Evolutionary conservation across 2,113 vertebrate species (phyloP).

Genomic region (Rynchops niger): DNA sequence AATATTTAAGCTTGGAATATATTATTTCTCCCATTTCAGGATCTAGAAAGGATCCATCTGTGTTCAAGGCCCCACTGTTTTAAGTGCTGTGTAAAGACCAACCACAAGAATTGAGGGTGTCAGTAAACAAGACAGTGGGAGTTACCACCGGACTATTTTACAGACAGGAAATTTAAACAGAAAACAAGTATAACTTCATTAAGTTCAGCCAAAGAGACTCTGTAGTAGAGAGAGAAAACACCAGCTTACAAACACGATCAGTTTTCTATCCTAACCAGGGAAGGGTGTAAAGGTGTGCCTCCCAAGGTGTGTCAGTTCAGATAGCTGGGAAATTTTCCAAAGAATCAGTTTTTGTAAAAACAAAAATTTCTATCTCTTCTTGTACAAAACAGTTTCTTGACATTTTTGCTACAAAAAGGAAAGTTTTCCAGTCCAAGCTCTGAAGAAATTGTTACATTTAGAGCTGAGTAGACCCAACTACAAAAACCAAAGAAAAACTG

Average conservation of each 20-base stretch:
- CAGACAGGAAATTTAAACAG: neutral
- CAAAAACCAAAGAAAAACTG: neutral
- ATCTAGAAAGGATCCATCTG: neutral
- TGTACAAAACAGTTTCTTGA: neutral
- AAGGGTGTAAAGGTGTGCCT: neutral
- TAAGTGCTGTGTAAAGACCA: neutral
- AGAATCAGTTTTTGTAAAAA: neutral
- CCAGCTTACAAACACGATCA: accelerated
- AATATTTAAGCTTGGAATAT: neutral
- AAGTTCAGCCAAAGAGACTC: neutral
- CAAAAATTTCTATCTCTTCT: neutral
- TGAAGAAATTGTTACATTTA: neutral
- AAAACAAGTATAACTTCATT: neutral
- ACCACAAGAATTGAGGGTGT: neutral
- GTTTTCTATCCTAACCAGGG: neutral
- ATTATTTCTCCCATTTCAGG: neutral
- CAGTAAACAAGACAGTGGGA: neutral
- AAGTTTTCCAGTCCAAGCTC: neutral
- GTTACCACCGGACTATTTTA: neutral
- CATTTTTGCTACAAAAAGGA: neutral
- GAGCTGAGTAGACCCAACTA: neutral
- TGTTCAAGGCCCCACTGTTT: neutral
- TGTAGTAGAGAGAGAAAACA: neutral
- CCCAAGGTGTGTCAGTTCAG: neutral
- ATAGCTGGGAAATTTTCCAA: neutral